Evolutionary conservation across 2,113 vertebrate species (phyloP).

Genomic region (Cavia aperea): DNA sequence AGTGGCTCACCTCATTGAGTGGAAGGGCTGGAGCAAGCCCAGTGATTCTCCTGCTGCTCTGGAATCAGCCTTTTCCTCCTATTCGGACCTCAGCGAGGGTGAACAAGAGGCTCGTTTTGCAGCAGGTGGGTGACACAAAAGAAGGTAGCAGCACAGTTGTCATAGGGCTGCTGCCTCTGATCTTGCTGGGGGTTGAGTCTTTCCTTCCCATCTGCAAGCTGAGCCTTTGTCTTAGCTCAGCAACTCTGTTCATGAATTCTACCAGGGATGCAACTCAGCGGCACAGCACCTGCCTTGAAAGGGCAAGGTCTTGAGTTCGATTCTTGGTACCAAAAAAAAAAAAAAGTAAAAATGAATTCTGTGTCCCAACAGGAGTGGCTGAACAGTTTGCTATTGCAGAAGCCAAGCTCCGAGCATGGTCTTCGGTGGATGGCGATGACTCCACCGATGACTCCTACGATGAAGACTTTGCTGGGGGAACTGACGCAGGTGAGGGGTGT

Average conservation of each 20-base stretch:
- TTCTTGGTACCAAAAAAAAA: too few relatives aligned
- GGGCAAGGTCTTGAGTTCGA: too few relatives aligned
- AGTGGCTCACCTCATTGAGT: slow-evolving; percentile 96
- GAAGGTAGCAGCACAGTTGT: neutral
- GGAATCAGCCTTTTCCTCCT: slow-evolving; percentile 93
- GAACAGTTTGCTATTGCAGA: slow-evolving; percentile 98
- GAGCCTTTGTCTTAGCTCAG: slow-evolving; percentile 19
- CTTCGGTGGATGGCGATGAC: slow-evolving; percentile 94
- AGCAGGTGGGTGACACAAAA: slow-evolving; percentile 79
- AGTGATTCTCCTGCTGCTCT: slow-evolving; percentile 85
- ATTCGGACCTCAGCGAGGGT: slow-evolving; percentile 93
- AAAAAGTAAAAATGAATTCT: slow-evolving; percentile 41
- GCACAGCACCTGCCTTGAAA: too few relatives aligned
- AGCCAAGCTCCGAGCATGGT: slow-evolving; percentile 97
- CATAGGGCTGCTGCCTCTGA: neutral
- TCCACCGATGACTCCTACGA: slow-evolving; percentile 96
- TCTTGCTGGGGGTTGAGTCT: neutral
- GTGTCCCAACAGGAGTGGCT: slow-evolving; percentile 81
- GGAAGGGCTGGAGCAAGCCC: slow-evolving; percentile 98
- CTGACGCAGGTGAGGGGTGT: slow-evolving; percentile 83
- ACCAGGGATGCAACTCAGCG: neutral
- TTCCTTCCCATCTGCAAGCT: neutral
- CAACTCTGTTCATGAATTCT: slow-evolving; percentile 65
- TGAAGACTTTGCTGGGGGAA: slow-evolving; percentile 85
- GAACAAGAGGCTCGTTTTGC: slow-evolving; percentile 97